These are phyloP conservation scores for Argyra leucocephala DNA, from an alignment of 2,888 invertebrate species.

Conservation along the genomic window DNA sequence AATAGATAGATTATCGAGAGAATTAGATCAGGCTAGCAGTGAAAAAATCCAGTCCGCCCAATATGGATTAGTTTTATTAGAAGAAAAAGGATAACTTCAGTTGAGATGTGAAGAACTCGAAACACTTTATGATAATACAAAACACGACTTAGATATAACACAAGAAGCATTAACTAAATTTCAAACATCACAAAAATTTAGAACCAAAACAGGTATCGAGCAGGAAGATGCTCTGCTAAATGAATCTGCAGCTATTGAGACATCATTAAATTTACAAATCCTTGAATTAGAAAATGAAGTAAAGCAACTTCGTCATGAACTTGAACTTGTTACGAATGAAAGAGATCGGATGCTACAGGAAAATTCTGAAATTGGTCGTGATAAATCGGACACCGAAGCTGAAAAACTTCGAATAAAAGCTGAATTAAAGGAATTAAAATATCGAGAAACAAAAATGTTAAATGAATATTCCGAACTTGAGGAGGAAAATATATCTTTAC, in stretches of 20 bases:
- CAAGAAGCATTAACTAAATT: slow-evolving; percentile 93
- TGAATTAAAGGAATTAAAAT: slow-evolving; percentile 84
- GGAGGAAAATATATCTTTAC: slow-evolving; percentile 93
- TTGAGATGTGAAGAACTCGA: slow-evolving; percentile 84
- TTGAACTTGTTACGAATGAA: slow-evolving; percentile 80
- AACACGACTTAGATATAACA: slow-evolving; percentile 86
- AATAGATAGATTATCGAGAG: slow-evolving; percentile 77
- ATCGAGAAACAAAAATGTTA: slow-evolving; percentile 80
- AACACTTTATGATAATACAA: slow-evolving; percentile 77
- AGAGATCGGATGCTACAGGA: slow-evolving; percentile 79
- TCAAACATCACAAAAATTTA: slow-evolving; percentile 88
- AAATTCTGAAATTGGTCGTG: slow-evolving; percentile 71
- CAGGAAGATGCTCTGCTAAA: slow-evolving; percentile 90
- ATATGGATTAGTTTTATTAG: slow-evolving; percentile 87
- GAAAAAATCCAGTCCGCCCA: slow-evolving; percentile 96
- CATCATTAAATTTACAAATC: slow-evolving; percentile 81
- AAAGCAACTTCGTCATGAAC: slow-evolving; percentile 77
- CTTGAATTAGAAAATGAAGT: slow-evolving; percentile 82
- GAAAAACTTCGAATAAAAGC: slow-evolving; percentile 73
- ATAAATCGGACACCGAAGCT: slow-evolving; percentile 69
- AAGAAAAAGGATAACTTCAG: slow-evolving; percentile 82
- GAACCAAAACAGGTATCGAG: slow-evolving; percentile 90
- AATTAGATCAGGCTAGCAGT: slow-evolving; percentile 84
- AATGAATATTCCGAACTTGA: slow-evolving; percentile 93
- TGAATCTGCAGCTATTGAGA: slow-evolving; percentile 91